Evolutionary conservation across 1,140 invertebrate species (phyloP).

Genomic region (Venturia canescens): DNA sequence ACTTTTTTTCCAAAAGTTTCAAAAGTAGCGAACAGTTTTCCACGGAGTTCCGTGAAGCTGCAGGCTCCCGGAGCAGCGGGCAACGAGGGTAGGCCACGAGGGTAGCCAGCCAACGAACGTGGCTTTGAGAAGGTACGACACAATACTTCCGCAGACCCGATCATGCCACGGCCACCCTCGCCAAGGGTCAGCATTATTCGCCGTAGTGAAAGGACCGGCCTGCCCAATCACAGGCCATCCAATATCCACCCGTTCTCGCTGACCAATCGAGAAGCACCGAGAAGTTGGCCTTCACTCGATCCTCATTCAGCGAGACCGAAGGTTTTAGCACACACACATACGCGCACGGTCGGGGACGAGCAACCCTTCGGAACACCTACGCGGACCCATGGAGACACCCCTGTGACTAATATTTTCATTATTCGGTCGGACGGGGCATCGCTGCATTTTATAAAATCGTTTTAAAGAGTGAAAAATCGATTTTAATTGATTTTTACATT

Average conservation of each 20-base stretch:
- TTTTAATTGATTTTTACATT: too few species aligned
- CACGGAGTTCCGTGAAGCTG: too few species aligned
- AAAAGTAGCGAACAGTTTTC: too few species aligned
- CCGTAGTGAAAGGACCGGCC: slow-evolving; percentile 64
- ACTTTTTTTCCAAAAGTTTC: too few species aligned
- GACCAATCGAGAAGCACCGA: slow-evolving; percentile 73
- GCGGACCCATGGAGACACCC: slow-evolving; percentile 17
- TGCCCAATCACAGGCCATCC: slow-evolving; percentile 72
- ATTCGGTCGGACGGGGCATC: background rate
- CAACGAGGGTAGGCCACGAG: too few species aligned
- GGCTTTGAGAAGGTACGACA: slow-evolving; percentile 32
- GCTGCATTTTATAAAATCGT: background rate
- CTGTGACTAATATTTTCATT: slow-evolving; percentile 26
- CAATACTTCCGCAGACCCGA: slow-evolving; percentile 55
- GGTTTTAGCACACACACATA: background rate
- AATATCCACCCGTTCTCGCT: slow-evolving; percentile 68
- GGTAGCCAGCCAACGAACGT: background rate
- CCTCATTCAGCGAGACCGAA: slow-evolving; percentile 15
- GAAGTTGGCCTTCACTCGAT: slow-evolving; percentile 45
- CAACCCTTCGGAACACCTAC: slow-evolving; percentile 42
- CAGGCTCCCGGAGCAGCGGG: too few species aligned
- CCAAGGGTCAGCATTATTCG: slow-evolving; percentile 69
- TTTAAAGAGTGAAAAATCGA: background rate
- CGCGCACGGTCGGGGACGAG: background rate
- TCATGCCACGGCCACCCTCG: slow-evolving; percentile 58